Base-by-base conservation (phyloP, 2,888 invertebrate genomes). In the Tipula unca region DNA sequence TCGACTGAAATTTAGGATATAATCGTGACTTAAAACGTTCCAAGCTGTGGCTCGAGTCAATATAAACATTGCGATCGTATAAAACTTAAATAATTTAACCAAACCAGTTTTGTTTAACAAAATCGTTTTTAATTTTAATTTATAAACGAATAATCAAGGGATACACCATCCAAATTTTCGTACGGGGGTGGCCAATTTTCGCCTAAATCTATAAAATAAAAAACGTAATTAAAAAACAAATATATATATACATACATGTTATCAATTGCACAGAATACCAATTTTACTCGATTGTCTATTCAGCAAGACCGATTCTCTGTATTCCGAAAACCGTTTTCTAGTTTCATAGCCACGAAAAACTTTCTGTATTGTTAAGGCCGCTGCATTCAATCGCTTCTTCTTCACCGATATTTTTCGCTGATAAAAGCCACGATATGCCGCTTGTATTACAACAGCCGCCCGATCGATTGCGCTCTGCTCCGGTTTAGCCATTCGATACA, bases 391-490 rank as follows among this genome's bases (percentile, higher is more conserved):
- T 25, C 14, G 5, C 1, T 0, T 4, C 5, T 42, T 20, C 3
- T 36, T n/a, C 0, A 14, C 29, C 36, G 20, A 10, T 14, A 54
- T 10, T 20, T 85, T 85, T 29, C 86, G 36, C 17, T 29, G 17
- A 48, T 39, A 83, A 85, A 84, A 86, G 2, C 85, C 82, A n/a
- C 86, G 82, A 82, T 85, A 85, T 8, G 82, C 82, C 5, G 85
- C 32, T 29, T 86, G 86, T 20, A 86, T 86, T 25, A 83, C 35
- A 48, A 85, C n/a, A 1, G 86, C 86, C 20, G 86, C 85, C 20
- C 83, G 29, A 25, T 86, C 35, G 14, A 86, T 29, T 3, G 48
- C 17, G 6, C 17, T n/a, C 54, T 83, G n/a, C 25, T 29, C 32
- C 1, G 86, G 86, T 8, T 5, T 4, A 17, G 3, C 20, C 35